Evolutionary conservation across 1,140 invertebrate species (phyloP).

Genomic region (Daktulosphaira vitifoliae): DNA sequence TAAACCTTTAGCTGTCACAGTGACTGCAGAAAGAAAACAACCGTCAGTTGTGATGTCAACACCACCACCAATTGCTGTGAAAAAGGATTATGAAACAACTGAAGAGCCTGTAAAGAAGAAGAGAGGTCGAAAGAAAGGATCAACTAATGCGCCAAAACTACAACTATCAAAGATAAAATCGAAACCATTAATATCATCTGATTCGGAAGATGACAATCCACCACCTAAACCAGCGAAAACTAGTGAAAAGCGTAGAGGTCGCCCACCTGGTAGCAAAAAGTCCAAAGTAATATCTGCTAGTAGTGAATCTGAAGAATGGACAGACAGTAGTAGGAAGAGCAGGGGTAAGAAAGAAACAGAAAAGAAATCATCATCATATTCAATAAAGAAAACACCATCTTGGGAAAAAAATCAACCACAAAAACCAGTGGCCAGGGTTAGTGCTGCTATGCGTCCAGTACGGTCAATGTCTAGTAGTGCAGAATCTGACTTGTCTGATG

Average conservation of each 20-base stretch:
- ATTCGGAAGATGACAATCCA: slow-evolving; percentile 38
- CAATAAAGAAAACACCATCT: slow-evolving; percentile 12
- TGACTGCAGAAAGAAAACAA: background rate
- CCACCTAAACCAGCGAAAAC: slow-evolving; percentile 27
- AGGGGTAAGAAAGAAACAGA: background rate
- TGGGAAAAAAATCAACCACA: slow-evolving; percentile 33
- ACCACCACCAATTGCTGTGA: background rate
- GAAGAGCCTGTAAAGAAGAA: slow-evolving; percentile 30
- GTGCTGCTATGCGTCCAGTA: slow-evolving; percentile 34
- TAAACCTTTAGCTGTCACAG: background rate
- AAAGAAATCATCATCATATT: slow-evolving; percentile 9
- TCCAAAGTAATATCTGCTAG: slow-evolving; percentile 30
- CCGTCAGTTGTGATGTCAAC: background rate
- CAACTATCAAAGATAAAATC: slow-evolving; percentile 14
- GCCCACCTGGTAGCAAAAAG: slow-evolving; percentile 32
- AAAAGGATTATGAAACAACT: background rate
- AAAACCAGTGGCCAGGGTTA: slow-evolving; percentile 36
- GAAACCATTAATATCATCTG: slow-evolving; percentile 34
- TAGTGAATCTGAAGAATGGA: slow-evolving; percentile 36
- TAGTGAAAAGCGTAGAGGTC: slow-evolving; percentile 30
- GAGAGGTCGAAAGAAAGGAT: slow-evolving; percentile 34
- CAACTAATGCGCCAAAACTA: slow-evolving; percentile 29
- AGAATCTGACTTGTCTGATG: slow-evolving; percentile 36
- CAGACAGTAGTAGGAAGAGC: slow-evolving; percentile 23
- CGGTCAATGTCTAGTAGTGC: slow-evolving; percentile 35